Conservation (phyloP, 2,888 invertebrate species). For the Trypoxylon attenuatum region DNA sequence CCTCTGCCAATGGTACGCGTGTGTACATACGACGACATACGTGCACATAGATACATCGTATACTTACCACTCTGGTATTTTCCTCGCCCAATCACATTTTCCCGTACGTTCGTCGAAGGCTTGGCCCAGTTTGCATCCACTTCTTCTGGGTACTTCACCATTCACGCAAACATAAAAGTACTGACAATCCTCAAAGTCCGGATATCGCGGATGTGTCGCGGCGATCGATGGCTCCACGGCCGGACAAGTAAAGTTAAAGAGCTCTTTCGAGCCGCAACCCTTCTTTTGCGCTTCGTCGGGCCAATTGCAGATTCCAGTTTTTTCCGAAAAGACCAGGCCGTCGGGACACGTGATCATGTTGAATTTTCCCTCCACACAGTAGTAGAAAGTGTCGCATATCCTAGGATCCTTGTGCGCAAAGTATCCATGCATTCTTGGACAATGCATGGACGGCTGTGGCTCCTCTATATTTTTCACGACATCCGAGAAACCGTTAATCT, state of each 20-base stretch:
- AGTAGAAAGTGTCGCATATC: constrained; percentile 91
- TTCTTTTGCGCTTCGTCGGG: constrained; percentile 92
- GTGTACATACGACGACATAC: too few species aligned
- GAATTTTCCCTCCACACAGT: constrained; percentile 91
- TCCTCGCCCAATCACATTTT: constrained; percentile 90
- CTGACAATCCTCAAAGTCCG: constrained; percentile 92
- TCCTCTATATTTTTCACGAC: constrained; percentile 57
- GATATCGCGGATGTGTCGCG: constrained; percentile 88
- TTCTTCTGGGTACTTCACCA: constrained; percentile 88
- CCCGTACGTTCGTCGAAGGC: constrained; percentile 89
- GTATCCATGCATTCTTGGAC: constrained; percentile 90
- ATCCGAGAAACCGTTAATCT: too few species aligned
- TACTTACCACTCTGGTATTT: constrained; percentile 90
- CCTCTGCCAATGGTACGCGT: too few species aligned
- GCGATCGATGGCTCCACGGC: constrained; percentile 84
- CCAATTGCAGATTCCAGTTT: constrained; percentile 94
- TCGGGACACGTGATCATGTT: constrained; percentile 93
- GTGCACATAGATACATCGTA: not conserved
- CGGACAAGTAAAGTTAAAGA: constrained; percentile 90
- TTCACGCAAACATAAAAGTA: constrained; percentile 95
- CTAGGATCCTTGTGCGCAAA: constrained; percentile 87
- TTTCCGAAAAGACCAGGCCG: constrained; percentile 91
- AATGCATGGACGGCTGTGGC: constrained; percentile 84
- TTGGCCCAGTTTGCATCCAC: constrained; percentile 91
- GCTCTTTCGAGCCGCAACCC: constrained; percentile 89